Evolutionary conservation across 2,113 vertebrate species (phyloP).

Genomic region (Agelaius phoeniceus): DNA sequence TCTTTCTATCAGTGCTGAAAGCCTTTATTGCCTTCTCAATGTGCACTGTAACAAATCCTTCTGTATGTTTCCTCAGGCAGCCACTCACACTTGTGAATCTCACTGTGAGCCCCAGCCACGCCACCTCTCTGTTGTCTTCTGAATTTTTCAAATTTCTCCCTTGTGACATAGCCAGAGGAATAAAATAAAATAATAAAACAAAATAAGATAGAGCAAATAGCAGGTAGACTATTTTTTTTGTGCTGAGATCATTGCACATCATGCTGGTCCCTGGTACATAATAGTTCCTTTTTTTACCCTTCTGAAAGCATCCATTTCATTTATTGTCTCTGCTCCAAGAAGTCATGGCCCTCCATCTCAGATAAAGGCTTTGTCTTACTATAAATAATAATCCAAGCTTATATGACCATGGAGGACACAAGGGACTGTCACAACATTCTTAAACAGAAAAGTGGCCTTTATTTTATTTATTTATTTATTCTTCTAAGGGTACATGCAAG

Average conservation of each 20-base stretch:
- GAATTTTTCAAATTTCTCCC: neutral
- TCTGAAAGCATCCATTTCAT: neutral
- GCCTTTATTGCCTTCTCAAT: neutral
- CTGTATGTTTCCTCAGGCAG: neutral
- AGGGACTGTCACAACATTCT: neutral
- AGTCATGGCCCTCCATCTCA: neutral
- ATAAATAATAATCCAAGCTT: neutral
- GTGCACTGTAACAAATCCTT: neutral
- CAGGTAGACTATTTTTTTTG: neutral
- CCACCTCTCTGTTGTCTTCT: neutral
- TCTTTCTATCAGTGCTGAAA: neutral
- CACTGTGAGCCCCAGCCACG: neutral
- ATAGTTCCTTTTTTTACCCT: neutral
- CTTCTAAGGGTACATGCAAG: neutral
- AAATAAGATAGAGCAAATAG: neutral
- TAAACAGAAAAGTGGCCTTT: neutral
- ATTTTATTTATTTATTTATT: neutral
- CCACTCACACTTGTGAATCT: neutral
- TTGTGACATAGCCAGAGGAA: neutral
- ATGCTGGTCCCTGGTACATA: neutral
- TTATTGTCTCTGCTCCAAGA: neutral
- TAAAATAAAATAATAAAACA: neutral
- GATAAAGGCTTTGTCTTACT: neutral
- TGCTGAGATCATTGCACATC: neutral
- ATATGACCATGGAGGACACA: neutral